Evolutionary conservation across 2,113 vertebrate species (phyloP).

Genomic region (Echinops telfairi): DNA sequence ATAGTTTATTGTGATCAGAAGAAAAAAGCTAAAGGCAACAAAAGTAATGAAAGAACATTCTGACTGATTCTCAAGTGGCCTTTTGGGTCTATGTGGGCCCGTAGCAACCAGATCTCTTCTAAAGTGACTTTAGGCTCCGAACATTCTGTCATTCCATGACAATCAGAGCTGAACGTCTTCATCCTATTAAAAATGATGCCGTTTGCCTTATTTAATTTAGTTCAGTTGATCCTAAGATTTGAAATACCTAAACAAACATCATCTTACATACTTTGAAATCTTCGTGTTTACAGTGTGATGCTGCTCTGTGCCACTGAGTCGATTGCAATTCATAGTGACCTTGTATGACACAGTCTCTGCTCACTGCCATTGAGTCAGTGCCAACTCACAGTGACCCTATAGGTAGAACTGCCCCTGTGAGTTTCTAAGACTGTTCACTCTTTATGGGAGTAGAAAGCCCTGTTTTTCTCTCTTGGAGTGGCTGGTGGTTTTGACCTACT

Average conservation of each 20-base stretch:
- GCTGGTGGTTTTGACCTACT: no score
- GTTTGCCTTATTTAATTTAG: constrained; percentile 38
- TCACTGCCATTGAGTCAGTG: not conserved
- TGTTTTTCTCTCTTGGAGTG: no score
- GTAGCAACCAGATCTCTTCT: constrained; percentile 6
- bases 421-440: no score
- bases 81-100: not conserved
- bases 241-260: not conserved
- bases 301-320: not conserved
- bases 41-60: constrained; percentile 39
- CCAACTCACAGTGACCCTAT: not conserved
- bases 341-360: no score
- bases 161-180: constrained; percentile 4
- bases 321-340: not conserved
- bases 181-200: constrained; percentile 27
- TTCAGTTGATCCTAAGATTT: constrained; percentile 3
- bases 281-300: not conserved
- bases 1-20: constrained; percentile 43
- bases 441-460: no score
- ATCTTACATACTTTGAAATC: constrained; percentile 12
- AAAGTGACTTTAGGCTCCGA: constrained; percentile 29
- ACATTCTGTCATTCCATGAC: constrained; percentile 47
- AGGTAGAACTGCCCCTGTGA: not conserved
- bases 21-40: constrained; percentile 57
- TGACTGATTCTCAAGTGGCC: constrained; percentile 56